These are phyloP conservation scores for Tenthredo notha DNA, from an alignment of 2,888 invertebrate genomes.

Conservation along the genomic window DNA sequence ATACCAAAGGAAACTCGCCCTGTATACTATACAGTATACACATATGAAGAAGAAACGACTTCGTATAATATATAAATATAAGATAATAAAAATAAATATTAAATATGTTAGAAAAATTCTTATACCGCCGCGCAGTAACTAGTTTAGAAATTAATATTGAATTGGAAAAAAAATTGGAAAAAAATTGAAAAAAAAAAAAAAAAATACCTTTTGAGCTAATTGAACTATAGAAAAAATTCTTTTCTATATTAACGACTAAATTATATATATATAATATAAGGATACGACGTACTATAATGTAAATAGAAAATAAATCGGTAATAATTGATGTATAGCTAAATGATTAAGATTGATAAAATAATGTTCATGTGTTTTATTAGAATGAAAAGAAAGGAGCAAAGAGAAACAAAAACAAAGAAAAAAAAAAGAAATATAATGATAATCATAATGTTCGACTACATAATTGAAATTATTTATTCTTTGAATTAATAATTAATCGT, in stretches of 20 bases:
- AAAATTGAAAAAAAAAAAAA: too few relatives aligned
- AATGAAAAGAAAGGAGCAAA: not conserved
- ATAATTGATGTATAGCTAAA: not conserved
- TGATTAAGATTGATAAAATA: slow-evolving; percentile 3
- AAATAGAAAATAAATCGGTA: not conserved
- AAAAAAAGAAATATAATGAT: too few relatives aligned
- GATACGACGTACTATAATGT: not conserved
- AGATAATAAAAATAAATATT: too few relatives aligned
- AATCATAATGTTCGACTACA: too few relatives aligned
- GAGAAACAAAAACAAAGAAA: too few relatives aligned
- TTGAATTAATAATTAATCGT: not conserved
- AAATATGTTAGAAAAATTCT: not conserved
- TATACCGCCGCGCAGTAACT: slow-evolving; percentile 3
- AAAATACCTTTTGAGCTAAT: not conserved
- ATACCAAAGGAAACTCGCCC: too few relatives aligned
- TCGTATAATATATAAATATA: too few relatives aligned
- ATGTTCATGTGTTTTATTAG: not conserved
- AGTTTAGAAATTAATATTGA: not conserved
- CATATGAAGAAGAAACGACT: too few relatives aligned
- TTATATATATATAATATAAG: not conserved
- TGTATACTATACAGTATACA: too few relatives aligned
- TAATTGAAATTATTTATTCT: not conserved
- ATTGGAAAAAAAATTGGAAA: too few relatives aligned
- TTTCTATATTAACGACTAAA: not conserved
- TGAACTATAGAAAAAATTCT: not conserved